Percentiles rank a stretch among this genome's conserved stretches.
Conservation (phyloP, 2,113 vertebrate species). For the Trinectes maculatus region DNA sequence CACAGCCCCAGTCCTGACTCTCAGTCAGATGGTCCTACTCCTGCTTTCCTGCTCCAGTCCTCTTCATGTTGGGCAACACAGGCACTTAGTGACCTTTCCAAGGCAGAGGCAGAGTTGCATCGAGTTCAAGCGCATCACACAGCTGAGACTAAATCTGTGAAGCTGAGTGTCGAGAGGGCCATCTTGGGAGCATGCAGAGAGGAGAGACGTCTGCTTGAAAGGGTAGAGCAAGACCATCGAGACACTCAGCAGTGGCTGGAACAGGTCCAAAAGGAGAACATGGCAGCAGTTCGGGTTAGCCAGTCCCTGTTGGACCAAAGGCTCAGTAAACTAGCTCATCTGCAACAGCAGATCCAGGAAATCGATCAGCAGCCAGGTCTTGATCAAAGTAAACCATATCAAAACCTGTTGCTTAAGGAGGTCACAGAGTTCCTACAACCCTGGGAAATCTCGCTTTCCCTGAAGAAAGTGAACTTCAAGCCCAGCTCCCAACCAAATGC, state of each 20-base stretch:
- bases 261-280: conserved; percentile 77
- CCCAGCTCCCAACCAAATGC: conserved; percentile 75
- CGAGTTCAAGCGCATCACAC: conserved; percentile 64
- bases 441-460: conserved; percentile 76
- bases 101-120: conserved; percentile 68
- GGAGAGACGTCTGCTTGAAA: conserved; percentile 77
- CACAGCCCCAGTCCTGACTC: conserved; percentile 31
- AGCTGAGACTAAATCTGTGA: conserved; percentile 64
- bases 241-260: conserved; percentile 77
- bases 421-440: conserved; percentile 76
- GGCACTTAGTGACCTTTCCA: conserved; percentile 70
- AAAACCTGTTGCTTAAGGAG: conserved; percentile 65
- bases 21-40: conserved; percentile 30
- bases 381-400: conserved; percentile 42
- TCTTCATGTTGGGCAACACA: conserved; percentile 72
- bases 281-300: conserved; percentile 67
- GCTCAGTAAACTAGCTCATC: conserved; percentile 62
- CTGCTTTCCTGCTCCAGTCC: conserved; percentile 23
- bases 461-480: conserved; percentile 81
- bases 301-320: conserved; percentile 75
- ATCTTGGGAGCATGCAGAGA: conserved; percentile 76
- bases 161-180: conserved; percentile 74
- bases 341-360: conserved; percentile 66
- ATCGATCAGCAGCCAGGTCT: conserved; percentile 21
- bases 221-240: conserved; percentile 81